Evolutionary conservation across 2,888 invertebrate species (phyloP).

Genomic region (Pollenia angustigena): DNA sequence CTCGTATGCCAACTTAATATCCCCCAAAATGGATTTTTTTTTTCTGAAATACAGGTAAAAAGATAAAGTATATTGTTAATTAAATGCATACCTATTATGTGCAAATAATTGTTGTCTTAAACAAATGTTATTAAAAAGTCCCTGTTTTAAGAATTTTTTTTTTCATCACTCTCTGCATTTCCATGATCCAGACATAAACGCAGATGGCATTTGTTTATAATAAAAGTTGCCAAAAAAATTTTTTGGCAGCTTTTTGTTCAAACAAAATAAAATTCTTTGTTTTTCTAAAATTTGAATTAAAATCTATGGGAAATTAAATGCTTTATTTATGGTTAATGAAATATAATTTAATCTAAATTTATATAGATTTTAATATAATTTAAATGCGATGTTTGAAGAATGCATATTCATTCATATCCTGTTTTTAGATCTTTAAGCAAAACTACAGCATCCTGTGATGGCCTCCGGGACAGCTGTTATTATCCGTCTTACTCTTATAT

Average conservation of each 20-base stretch:
- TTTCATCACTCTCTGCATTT: constrained; percentile 15
- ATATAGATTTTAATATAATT: constrained; percentile 15
- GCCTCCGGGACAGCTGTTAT: constrained; percentile 73
- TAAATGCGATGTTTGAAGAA: constrained; percentile 23
- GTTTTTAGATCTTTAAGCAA: constrained; percentile 48
- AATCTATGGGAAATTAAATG: constrained; percentile 44
- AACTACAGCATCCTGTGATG: constrained; percentile 70
- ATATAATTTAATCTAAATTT: constrained; percentile 40
- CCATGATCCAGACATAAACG: constrained; percentile 56
- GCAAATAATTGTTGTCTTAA: constrained; percentile 68
- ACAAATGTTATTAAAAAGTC: constrained; percentile 67
- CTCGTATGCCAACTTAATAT: constrained; percentile 36
- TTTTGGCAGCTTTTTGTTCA: constrained; percentile 17
- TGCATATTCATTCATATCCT: constrained; percentile 70
- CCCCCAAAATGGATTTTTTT: constrained; percentile 15
- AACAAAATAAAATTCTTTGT: constrained; percentile 31
- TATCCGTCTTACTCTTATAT: constrained; percentile 26
- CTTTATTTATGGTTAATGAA: constrained; percentile 20
- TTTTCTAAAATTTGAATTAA: neutral
- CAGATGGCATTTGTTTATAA: constrained; percentile 65
- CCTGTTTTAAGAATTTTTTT: constrained; percentile 32
- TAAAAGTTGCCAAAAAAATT: constrained; percentile 45
- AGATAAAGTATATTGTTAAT: constrained; percentile 69
- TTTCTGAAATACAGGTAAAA: constrained; percentile 35
- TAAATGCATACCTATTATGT: constrained; percentile 72